Conservation (phyloP, 2,113 vertebrate species). For the Podarcis cretensis region DNA sequence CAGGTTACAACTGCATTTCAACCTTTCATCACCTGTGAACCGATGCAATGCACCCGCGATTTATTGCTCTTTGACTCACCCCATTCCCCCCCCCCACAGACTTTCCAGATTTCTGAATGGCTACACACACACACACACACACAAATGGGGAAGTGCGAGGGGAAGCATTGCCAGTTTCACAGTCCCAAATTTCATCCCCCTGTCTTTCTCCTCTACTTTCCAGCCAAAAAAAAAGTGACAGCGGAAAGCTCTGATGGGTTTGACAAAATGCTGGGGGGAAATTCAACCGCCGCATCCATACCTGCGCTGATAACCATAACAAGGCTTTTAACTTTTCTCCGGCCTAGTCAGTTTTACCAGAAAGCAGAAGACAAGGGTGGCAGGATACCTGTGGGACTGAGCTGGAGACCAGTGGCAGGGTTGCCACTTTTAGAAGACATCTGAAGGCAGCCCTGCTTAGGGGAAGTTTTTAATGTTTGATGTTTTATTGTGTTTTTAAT, state of each 20-base stretch:
- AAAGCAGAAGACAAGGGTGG: background rate
- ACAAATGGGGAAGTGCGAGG: background rate
- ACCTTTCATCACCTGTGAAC: background rate
- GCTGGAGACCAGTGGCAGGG: no score
- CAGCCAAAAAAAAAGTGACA: background rate
- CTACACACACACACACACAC: background rate
- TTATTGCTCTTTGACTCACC: background rate
- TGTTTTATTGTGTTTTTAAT: no score
- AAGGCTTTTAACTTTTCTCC: background rate
- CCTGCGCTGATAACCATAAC: background rate
- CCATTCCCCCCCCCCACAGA: background rate
- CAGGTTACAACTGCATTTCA: background rate
- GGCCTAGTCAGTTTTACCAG: background rate
- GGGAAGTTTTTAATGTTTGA: no score
- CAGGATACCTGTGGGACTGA: background rate
- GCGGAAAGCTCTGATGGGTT: background rate
- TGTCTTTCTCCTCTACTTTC: background rate
- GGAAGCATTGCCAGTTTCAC: background rate
- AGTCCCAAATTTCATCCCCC: background rate
- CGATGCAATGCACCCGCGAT: background rate
- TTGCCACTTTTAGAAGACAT: no score
- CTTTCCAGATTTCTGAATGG: background rate
- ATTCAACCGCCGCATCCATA: background rate
- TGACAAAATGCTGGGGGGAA: no score
- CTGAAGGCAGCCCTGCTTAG: no score